These are phyloP conservation scores for Bradypodion pumilum DNA, from an alignment of 2,797 vertebrate genomes.

Conservation along the genomic window DNA sequence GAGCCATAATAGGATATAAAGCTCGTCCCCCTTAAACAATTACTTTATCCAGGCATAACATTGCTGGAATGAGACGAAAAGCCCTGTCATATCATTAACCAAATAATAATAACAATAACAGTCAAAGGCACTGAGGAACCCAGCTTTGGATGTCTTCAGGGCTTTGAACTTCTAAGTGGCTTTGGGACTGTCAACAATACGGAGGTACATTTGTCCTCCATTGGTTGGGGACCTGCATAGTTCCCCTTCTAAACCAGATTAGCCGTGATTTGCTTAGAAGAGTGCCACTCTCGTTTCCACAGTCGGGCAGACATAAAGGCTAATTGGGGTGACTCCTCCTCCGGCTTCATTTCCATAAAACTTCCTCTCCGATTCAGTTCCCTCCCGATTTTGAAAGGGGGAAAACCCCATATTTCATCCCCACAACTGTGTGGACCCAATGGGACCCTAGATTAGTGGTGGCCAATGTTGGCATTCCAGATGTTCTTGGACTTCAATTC, in stretches of 20 bases:
- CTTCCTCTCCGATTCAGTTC: neutral
- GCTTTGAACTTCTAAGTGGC: constrained; percentile 64
- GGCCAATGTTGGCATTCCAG: no score
- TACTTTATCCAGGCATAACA: constrained; percentile 65
- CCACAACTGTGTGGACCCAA: neutral
- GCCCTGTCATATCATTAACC: constrained; percentile 55
- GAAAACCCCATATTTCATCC: neutral
- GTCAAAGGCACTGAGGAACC: constrained; percentile 10
- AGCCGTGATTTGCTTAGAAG: constrained; percentile 44
- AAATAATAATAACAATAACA: neutral
- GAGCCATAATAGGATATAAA: constrained; percentile 57
- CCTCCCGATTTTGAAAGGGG: neutral
- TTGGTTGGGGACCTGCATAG: constrained; percentile 29
- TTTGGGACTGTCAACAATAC: constrained; percentile 40
- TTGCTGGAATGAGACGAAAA: constrained; percentile 56
- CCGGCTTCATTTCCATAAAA: constrained; percentile 17
- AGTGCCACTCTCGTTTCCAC: constrained; percentile 26
- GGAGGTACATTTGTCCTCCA: constrained; percentile 24
- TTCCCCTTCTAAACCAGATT: constrained; percentile 54
- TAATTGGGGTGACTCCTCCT: constrained; percentile 58
- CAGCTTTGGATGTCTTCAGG: constrained; percentile 30
- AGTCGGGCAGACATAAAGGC: constrained; percentile 31
- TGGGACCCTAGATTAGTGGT: no score
- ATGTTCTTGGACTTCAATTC: no score
- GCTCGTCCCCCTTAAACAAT: constrained; percentile 52